Percentiles rank a stretch among this genome's conserved stretches.
Evolutionary conservation across 2,888 invertebrate species (phyloP).

Genomic region (Heliconius sara): DNA sequence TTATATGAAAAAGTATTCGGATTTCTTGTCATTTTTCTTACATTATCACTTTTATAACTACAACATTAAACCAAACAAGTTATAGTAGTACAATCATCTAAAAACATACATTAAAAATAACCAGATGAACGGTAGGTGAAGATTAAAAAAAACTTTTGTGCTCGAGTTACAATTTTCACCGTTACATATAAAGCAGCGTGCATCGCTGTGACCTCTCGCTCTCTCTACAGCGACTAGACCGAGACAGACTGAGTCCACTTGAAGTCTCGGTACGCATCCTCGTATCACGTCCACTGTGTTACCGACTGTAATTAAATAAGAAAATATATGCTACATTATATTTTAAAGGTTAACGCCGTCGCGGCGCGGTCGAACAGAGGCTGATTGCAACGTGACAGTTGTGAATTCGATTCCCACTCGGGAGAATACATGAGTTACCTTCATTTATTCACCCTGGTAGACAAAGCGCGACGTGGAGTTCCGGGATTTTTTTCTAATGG

Average conservation of each 20-base stretch:
- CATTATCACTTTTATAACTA: background rate
- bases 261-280: conserved; percentile 72
- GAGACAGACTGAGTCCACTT: conserved; percentile 75
- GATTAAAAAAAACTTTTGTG: conserved; percentile 46
- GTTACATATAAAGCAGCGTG: conserved; percentile 72
- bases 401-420: too few relatives aligned
- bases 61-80: background rate
- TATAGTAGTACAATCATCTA: conserved; percentile 48
- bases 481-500: background rate
- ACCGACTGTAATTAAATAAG: conserved; percentile 66
- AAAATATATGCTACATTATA: background rate
- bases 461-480: background rate
- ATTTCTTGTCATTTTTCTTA: background rate
- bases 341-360: background rate
- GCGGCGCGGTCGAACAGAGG: background rate
- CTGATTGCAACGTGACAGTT: too few relatives aligned
- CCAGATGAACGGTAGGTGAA: conserved; percentile 50
- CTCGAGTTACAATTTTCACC: conserved; percentile 74
- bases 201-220: conserved; percentile 77
- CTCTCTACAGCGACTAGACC: conserved; percentile 71
- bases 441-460: too few relatives aligned
- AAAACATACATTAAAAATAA: conserved; percentile 61
- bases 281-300: conserved; percentile 75
- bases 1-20: too few relatives aligned
- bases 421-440: too few relatives aligned